Base-by-base conservation (phyloP, 37 sponge, comb jelly and placozoan genomes). In the Oscarella lobularis region DNA sequence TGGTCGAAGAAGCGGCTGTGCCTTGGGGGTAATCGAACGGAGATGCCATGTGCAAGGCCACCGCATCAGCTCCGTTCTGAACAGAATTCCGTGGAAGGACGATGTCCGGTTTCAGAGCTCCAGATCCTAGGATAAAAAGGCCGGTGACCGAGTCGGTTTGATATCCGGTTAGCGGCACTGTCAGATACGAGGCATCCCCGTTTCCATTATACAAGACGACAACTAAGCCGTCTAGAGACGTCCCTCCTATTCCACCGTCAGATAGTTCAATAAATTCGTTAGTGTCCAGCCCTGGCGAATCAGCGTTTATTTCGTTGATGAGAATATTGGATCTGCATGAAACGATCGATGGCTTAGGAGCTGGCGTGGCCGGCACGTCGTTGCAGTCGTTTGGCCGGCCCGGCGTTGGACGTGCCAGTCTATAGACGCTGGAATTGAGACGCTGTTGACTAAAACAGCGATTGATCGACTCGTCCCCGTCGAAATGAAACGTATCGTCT, bases 231-330 rank as follows among this genome's bases (percentile, higher is more conserved):
- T 4, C 6, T 14, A 68, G 31, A 14, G 35, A 5, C 5, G 31
- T 20, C 5, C 33, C 33, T 68, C 71, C 71, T 68, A 5, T 4
- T 4, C 71, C 71, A 34, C 71, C 71, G 33, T 68, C 71, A 14
- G 29, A 68, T 4, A 68, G 71, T 35, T 68, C 71, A 5, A 68
- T 14, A 68, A 68, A 68, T 35, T 68, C 71, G 6, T 5, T 14
- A 4, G 31, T 20, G 31, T 68, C 71, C 31, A 5, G 31, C 6
- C 31, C 29, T 68, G 31, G 31, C 31, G 71, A 68, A 35, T 68
- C 71, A 30, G 71, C 71, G 33, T 14, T 68, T 5, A 68, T 4
- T 68, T 68, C 71, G 33, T 68, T 68, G 71, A 68, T 68, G 29
- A 68, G 5, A 27, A 48, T 48, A 20, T 48, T 20, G 9, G 60